phyloP scores from a whole-genome alignment of 2,797 vertebrate genomes.

The Pseudochirops corinnae region DNA sequence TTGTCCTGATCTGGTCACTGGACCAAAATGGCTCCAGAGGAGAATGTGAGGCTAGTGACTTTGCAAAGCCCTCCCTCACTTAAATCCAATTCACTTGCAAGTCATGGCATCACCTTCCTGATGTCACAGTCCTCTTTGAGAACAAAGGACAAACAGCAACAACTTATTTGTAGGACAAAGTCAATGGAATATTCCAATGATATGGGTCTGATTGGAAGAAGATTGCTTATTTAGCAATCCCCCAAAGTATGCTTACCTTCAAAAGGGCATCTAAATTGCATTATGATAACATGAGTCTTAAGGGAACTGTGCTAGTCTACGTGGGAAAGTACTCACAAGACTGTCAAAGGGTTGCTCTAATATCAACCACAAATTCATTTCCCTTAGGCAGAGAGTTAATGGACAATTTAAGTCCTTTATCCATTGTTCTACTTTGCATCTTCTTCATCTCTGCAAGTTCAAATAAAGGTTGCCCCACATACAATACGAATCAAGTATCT shows the following conservation, averaged over 20 bases:
- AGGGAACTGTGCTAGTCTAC: background rate
- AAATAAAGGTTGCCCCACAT: background rate
- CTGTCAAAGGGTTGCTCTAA: background rate
- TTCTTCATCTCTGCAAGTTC: background rate
- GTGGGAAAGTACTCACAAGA: background rate
- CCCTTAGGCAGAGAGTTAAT: background rate
- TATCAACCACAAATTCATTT: background rate
- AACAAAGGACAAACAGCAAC: too few relatives aligned
- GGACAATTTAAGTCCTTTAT: background rate
- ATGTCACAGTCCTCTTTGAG: too few relatives aligned
- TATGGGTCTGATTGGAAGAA: background rate
- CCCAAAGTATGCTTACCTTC: background rate
- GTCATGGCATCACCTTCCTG: too few relatives aligned
- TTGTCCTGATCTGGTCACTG: too few relatives aligned
- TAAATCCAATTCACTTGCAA: too few relatives aligned
- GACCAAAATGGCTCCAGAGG: too few relatives aligned
- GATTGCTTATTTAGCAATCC: background rate
- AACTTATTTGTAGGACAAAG: background rate
- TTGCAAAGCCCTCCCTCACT: too few relatives aligned
- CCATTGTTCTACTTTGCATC: background rate
- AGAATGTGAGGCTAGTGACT: too few relatives aligned
- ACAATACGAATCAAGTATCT: background rate
- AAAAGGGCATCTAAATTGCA: background rate
- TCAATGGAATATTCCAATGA: background rate
- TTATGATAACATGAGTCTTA: background rate